phyloP scores from a whole-genome alignment of 2,888 invertebrate species.

The Heterodera filipjevi region DNA sequence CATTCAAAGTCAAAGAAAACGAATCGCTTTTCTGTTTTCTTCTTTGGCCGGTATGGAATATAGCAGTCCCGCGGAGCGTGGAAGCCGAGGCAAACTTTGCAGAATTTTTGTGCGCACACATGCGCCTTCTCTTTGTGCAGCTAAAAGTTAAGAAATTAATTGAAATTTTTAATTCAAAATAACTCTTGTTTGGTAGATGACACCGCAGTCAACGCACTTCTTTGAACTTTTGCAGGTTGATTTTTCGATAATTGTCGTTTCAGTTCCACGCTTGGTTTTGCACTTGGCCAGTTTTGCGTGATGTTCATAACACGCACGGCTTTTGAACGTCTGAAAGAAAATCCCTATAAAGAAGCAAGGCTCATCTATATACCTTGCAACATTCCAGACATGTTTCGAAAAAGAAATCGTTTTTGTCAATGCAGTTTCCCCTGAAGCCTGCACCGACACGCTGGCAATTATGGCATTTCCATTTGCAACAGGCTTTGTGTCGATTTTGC shows the following conservation, averaged over 20 bases:
- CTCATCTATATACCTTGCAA: background rate
- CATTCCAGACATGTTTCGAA: background rate
- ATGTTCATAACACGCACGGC: background rate
- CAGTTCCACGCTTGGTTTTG: background rate
- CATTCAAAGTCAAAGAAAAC: constrained; percentile 9
- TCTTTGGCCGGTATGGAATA: background rate
- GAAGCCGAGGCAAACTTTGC: background rate
- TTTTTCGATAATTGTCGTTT: background rate
- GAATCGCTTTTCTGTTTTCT: background rate
- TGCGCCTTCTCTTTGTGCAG: background rate
- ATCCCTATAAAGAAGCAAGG: background rate
- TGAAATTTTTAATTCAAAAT: background rate
- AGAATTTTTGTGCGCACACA: background rate
- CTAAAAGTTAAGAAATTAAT: background rate
- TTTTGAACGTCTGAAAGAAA: background rate
- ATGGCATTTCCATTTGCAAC: background rate
- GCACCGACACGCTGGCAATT: background rate
- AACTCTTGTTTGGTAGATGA: background rate
- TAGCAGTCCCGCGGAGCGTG: background rate
- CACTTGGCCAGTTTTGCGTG: background rate
- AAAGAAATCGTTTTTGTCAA: background rate
- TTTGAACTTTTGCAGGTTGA: background rate
- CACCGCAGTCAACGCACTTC: background rate
- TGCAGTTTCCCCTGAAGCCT: too few relatives aligned
- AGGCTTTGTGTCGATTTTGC: background rate